Conservation (phyloP, 2,888 invertebrate genomes). For the Glomeris marginata region DNA sequence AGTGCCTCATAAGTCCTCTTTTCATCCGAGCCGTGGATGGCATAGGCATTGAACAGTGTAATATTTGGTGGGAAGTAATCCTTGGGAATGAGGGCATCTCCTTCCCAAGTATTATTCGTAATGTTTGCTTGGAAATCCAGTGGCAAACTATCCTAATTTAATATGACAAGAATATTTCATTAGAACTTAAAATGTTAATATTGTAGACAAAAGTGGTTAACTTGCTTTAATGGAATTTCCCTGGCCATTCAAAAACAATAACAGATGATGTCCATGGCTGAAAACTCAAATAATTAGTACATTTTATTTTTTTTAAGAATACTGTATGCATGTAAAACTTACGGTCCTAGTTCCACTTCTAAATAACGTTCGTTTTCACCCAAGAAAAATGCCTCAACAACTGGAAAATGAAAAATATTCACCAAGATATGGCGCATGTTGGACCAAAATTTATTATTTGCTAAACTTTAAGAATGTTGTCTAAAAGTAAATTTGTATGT, state of each 20-base stretch:
- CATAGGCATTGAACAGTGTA: conserved; percentile 37
- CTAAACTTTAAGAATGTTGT: background rate
- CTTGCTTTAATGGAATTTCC: conserved; percentile 31
- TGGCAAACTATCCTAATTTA: conserved; percentile 26
- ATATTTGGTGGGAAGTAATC: conserved; percentile 34
- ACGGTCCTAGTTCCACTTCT: conserved; percentile 37
- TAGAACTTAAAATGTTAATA: background rate
- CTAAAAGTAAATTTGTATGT: background rate
- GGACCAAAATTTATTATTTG: background rate
- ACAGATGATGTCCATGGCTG: conserved; percentile 32
- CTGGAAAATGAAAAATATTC: no score
- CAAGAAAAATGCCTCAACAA: conserved; percentile 37
- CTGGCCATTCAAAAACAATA: conserved; percentile 31
- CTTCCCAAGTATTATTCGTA: conserved; percentile 28
- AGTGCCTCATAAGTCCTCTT: conserved; percentile 33
- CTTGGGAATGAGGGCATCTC: conserved; percentile 31
- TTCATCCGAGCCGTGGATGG: conserved; percentile 34
- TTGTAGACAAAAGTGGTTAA: background rate
- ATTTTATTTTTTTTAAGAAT: no score
- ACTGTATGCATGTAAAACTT: conserved; percentile 30
- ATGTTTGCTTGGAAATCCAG: conserved; percentile 24
- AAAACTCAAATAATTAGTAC: no score
- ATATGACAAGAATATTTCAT: no score
- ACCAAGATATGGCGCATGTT: no score
- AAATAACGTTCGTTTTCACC: conserved; percentile 34